Evolutionary conservation across 2,797 vertebrate genomes (phyloP), one percentile per base, ranked within the genome.

Genomic region (Acestrorhynchus altus): DNA sequence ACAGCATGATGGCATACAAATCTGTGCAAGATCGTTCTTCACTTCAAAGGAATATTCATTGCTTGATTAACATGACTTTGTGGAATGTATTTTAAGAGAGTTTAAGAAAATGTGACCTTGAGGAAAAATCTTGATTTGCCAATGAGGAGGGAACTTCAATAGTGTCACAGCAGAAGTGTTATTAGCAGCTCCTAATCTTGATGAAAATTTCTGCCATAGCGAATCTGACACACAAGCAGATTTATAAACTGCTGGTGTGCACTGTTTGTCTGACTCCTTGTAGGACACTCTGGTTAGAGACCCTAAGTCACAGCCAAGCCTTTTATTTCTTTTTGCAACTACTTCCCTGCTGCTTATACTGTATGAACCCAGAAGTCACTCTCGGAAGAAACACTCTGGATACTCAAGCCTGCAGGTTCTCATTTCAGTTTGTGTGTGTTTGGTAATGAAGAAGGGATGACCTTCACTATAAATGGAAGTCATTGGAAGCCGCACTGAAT

Each of bases 391-490:
- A 22, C 31, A 35, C 31, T 35, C 63, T 74, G 3, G 22, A 56
- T 52, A 52, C 61, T 73, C 46, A 54, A 1, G 11, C 10, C 3
- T n/a, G n/a, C n/a, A n/a, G 26, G 4, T 11, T 10, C 49, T 35
- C 28, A 54, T 40, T 51, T 12, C 28, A 54, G 22, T 51, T 12
- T 44, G 69, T 52, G 44, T 44, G 35, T 16, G 24, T 28, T 63
- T 64, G 66, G 11, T 64, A 22, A 40, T 35, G 63, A 71, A 57
- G 18, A 44, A 56, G 11, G 47, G 31, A 71, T n/a, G 39, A 18
- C 60, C 31, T 78, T 65, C 52, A 67, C 59, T 26, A 65, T 18
- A 42, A 71, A 72, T 31, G 42, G 31, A 60, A 20, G 10, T 72
- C 39, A 26, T 57, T 65, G 42, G 24, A 65, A 64, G 49, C 24